phyloP scores from a whole-genome alignment of 2,797 vertebrate genomes.

The Crypturellus tataupa region DNA sequence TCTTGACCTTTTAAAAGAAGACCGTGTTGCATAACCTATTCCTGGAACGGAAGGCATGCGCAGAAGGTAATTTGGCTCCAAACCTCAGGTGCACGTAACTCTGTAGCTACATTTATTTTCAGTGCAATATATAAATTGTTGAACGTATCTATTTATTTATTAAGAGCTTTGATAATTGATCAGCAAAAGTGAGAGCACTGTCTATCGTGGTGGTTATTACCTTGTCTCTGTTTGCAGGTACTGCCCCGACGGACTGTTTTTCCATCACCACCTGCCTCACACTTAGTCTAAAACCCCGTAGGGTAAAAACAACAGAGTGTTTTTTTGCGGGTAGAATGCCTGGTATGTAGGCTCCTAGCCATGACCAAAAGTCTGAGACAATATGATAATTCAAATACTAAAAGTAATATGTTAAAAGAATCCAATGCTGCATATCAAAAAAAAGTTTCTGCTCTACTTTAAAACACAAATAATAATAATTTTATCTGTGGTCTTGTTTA shows the following conservation, averaged over 20 bases:
- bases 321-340: neutral
- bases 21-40: rapidly evolving
- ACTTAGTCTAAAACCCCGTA: neutral
- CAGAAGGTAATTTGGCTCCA: neutral
- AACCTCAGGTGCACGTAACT: neutral
- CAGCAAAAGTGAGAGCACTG: neutral
- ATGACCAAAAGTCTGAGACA: neutral
- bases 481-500: neutral
- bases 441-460: neutral
- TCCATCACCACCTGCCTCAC: neutral
- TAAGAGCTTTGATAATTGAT: neutral
- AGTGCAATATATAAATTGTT: neutral
- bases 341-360: neutral
- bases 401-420: neutral
- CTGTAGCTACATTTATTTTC: neutral
- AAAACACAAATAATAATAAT: neutral
- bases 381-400: neutral
- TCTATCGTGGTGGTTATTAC: neutral
- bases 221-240: neutral
- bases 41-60: neutral
- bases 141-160: neutral
- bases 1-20: neutral
- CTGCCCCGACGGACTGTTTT: neutral
- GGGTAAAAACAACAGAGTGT: neutral
- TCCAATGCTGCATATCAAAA: neutral